These are phyloP conservation scores for Lophura nycthemera DNA, from an alignment of 2,113 vertebrate genomes.

Conservation along the genomic window DNA sequence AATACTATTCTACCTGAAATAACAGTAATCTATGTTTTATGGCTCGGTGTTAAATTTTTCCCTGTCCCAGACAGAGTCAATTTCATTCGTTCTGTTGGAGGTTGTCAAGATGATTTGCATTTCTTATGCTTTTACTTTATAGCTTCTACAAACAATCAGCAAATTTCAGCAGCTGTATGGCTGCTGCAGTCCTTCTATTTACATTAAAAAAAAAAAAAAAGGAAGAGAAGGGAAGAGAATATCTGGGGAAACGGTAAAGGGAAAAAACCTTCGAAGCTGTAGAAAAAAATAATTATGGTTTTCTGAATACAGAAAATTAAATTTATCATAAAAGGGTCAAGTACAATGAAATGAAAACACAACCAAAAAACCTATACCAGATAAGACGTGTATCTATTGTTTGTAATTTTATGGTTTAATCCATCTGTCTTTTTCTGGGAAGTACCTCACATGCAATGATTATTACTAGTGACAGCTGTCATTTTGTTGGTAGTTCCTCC, in stretches of 20 bases:
- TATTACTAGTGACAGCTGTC: slow-evolving; percentile 11
- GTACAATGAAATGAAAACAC: background rate
- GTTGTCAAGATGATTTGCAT: background rate
- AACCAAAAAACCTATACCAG: background rate
- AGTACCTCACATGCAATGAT: background rate
- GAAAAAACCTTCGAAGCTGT: background rate
- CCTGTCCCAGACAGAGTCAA: background rate
- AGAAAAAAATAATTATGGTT: background rate
- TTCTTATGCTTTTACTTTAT: background rate
- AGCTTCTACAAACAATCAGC: background rate
- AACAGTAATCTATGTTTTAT: background rate
- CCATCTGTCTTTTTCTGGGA: background rate
- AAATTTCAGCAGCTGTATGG: background rate
- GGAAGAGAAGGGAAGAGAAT: background rate
- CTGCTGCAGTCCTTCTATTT: background rate
- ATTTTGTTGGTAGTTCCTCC: background rate
- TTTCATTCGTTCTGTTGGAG: background rate
- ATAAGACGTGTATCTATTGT: background rate
- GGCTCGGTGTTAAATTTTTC: background rate
- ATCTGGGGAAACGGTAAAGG: background rate
- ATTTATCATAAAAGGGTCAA: background rate
- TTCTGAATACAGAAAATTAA: background rate
- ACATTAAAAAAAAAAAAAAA: background rate
- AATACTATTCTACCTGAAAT: background rate
- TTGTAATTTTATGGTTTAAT: background rate